Base-by-base conservation (phyloP, 64 coral and sea anemone species). In the Montipora efflorescens region DNA sequence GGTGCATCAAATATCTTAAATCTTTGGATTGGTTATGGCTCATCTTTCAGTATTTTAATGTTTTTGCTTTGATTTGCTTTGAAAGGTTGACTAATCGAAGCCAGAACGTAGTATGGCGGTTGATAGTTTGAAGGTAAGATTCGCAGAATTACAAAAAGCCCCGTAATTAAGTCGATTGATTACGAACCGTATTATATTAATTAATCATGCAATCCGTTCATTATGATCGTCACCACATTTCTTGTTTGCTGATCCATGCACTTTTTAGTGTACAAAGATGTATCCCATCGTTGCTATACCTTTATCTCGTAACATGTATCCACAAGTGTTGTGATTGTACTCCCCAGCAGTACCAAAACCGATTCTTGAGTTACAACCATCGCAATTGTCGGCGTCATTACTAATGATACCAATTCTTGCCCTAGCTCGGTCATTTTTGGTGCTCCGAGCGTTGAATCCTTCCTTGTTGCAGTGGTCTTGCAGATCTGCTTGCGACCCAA, bases 381-480 rank as follows among this genome's bases (percentile, higher is more conserved):
- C 4, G 25, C 90, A 91, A 4, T 91, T n/a, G 5, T 82, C 43
- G 25, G 74, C 90, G 0, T 91, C 18, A 20, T 81, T 91, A 49
- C 88, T 76, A 61, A 90, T 12, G 48, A 90, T 90, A 23, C 88
- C 88, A 50, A 90, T 90, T 23, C 88, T 20, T 16, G 19, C 57
- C 25, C 66, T 78, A 13, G 15, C 1, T 0, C 0, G 0, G 46
- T 48, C 19, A 20, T 10, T 8, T 0, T 7, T 2, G 46, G 0
- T 8, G 4, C 76, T 5, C 9, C 18, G 14, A 48, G 58, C 58
- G 50, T 90, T 90, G 76, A 90, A 90, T 1, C 88, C 88, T 49
- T 90, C 88, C 66, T 59, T 76, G 58, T 90, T 79, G 28, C 88
- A 90, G 16, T 90, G 47, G 2, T 1, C 3, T 58, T 90, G 88